Evolutionary conservation across 1,140 invertebrate genomes (phyloP), one percentile per base, ranked within the genome.

Genomic region (Chironomus striatipennis): DNA sequence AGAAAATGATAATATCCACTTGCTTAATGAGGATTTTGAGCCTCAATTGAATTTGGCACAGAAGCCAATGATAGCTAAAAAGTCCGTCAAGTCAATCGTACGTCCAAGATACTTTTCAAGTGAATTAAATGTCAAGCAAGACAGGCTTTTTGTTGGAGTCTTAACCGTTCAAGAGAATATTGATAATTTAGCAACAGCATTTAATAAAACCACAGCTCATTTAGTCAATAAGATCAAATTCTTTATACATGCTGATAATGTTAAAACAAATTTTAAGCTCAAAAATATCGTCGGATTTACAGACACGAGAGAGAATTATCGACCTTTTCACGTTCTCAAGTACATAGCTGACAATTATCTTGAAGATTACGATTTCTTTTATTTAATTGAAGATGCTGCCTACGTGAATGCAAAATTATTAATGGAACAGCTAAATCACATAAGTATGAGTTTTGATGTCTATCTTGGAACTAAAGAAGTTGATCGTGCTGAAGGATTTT

Each of bases 101-200:
- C 86, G 96, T 7, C 95, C 95, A 1, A 85, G 95, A 42, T 98
- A 96, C 84, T 96, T 95, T 81, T 94, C 92, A 12, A 95, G 94
- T 0, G 95, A 98, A 83, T 86, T 98, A 43, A 94, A 93, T 1
- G 96, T 98, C 73, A 86, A 90, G 72, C 65, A 21, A 20, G 92
- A 95, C 43, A 95, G 94, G 80, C 80, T 97, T n/a, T 92, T 97
- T 78, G 88, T 95, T 18, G 94, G 90, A 2, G 88, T 96, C 65
- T 84, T 96, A 75, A 91, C 92, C 3, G 90, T 88, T 1, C 87
- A 89, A 76, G 86, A 90, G 72, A 89, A 89, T 76, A 85, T 95
- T 7, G 86, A 89, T 75, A 87, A 85, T 67, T 85, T 90, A 75
- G 91, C 89, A 1, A 86, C 91, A 7, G 91, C 91, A 34, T 81